Evolutionary conservation across 2,113 vertebrate species (phyloP).

Genomic region (Odocoileus hemionus): DNA sequence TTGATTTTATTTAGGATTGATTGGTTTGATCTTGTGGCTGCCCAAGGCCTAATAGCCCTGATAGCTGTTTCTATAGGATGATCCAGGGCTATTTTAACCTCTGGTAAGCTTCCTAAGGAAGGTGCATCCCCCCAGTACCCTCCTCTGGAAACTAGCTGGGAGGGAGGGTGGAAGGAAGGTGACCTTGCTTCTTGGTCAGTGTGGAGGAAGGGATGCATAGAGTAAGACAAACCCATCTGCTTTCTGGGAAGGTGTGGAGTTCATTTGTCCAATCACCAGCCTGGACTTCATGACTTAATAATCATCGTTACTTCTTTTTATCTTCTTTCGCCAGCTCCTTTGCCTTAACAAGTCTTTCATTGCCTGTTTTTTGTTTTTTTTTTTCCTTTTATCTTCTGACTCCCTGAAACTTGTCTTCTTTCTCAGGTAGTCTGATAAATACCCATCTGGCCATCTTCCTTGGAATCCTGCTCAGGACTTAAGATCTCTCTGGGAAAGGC

Average conservation of each 20-base stretch:
- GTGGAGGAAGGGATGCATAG: background rate
- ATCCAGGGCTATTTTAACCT: background rate
- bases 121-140: background rate
- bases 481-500: background rate
- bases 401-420: background rate
- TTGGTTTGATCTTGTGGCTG: background rate
- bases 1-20: background rate
- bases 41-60: background rate
- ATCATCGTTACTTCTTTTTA: background rate
- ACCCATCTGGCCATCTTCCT: background rate
- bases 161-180: background rate
- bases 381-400: background rate
- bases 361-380: background rate
- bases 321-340: background rate
- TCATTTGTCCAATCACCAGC: background rate
- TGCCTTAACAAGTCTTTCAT: background rate
- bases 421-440: background rate
- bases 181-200: background rate
- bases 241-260: background rate
- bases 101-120: background rate
- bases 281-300: background rate
- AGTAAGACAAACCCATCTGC: background rate
- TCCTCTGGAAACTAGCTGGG: background rate
- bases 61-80: background rate
- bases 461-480: background rate